Conservation (phyloP, 2,113 vertebrate genomes). For the Athene cunicularia region DNA sequence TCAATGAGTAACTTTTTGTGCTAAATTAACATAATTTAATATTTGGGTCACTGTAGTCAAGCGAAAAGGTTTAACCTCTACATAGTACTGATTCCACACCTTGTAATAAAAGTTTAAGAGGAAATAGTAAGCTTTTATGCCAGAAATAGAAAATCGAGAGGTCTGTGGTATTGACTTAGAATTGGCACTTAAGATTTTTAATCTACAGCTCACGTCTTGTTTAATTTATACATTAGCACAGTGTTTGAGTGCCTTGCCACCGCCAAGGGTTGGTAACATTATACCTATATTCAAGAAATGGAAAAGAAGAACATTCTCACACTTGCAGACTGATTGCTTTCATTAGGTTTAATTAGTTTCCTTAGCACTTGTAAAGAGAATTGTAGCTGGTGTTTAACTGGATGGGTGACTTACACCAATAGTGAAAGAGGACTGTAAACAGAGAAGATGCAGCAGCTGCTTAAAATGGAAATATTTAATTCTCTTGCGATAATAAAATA, state of each 20-base stretch:
- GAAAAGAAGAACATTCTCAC: constrained; percentile 37
- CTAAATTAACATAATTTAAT: constrained; percentile 38
- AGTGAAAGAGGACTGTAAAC: constrained; percentile 60
- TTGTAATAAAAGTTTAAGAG: constrained; percentile 40
- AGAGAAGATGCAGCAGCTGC: constrained; percentile 56
- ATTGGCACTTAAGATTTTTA: constrained; percentile 31
- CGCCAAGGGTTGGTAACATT: constrained; percentile 37
- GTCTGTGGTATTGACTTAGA: neutral
- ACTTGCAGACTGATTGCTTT: constrained; percentile 73
- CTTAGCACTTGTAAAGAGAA: constrained; percentile 64
- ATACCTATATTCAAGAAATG: constrained; percentile 58
- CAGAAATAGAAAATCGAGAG: constrained; percentile 9
- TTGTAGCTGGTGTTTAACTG: constrained; percentile 64
- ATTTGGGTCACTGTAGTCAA: neutral
- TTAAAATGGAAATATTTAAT: constrained; percentile 51
- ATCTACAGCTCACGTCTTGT: constrained; percentile 21
- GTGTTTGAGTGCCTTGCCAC: constrained; percentile 19
- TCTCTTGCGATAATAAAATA: constrained; percentile 3
- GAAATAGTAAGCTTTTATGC: constrained; percentile 29
- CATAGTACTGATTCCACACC: constrained; percentile 18
- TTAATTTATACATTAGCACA: constrained; percentile 63
- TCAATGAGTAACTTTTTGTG: neutral
- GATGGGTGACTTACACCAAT: constrained; percentile 51
- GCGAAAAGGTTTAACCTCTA: constrained; percentile 36
- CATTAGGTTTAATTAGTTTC: constrained; percentile 78